These are phyloP conservation scores for Bombyx mandarina DNA, from an alignment of 1,140 invertebrate genomes.

Conservation along the genomic window DNA sequence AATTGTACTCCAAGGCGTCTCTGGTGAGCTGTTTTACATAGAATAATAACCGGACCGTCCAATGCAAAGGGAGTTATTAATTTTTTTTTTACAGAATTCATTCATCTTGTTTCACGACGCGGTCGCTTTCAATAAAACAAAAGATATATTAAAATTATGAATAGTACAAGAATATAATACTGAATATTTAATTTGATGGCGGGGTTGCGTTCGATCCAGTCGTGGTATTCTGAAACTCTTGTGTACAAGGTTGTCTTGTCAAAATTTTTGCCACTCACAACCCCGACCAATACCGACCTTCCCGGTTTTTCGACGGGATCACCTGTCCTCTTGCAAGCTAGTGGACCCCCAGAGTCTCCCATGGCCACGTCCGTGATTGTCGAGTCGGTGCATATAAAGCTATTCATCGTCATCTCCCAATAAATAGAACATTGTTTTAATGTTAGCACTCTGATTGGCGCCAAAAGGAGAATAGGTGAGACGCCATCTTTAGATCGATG, in stretches of 20 bases:
- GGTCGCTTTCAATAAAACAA: conserved; percentile 8
- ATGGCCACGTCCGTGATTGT: conserved; percentile 28
- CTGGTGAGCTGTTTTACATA: conserved; percentile 8
- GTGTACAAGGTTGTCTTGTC: conserved; percentile 46
- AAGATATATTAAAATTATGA: conserved; percentile 13
- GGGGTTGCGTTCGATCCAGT: conserved; percentile 28
- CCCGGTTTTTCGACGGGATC: conserved; percentile 21
- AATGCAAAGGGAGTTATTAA: conserved; percentile 13
- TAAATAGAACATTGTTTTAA: conserved; percentile 27
- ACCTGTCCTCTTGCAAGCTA: conserved; percentile 28
- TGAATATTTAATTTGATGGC: not conserved
- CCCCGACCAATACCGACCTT: conserved; percentile 32
- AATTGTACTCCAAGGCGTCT: not conserved
- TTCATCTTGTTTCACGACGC: not conserved
- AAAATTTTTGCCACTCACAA: conserved; percentile 50
- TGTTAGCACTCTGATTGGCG: conserved; percentile 28
- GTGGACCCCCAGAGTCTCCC: conserved; percentile 49
- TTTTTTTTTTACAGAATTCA: conserved; percentile 4
- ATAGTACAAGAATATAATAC: conserved; percentile 4
- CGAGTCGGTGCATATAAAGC: conserved; percentile 39
- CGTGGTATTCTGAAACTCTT: conserved; percentile 33
- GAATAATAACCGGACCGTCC: conserved; percentile 12
- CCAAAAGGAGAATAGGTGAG: conserved; percentile 26
- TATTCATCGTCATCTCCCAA: conserved; percentile 50
- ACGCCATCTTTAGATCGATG: conserved; percentile 6